These are phyloP conservation scores for Alosa alosa DNA, from an alignment of 2,113 vertebrate species.

Conservation along the genomic window DNA sequence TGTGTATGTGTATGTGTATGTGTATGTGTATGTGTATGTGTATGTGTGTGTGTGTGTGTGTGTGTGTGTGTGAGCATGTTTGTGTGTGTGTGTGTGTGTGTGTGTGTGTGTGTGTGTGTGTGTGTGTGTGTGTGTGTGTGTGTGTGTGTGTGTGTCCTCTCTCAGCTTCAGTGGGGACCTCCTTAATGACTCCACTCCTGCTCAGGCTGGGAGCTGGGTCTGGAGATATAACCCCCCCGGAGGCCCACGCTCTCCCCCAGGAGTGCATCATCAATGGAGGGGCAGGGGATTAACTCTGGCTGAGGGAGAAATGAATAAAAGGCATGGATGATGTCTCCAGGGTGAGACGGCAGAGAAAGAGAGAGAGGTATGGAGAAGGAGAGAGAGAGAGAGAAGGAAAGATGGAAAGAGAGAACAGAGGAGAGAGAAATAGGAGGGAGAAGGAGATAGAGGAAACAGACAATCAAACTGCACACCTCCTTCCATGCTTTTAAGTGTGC, in stretches of 20 bases:
- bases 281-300: constrained; percentile 43
- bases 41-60: neutral
- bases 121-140: neutral
- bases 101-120: neutral
- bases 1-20: neutral
- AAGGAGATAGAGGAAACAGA: neutral
- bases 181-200: constrained; percentile 9
- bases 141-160: neutral
- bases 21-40: neutral
- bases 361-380: neutral
- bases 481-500: neutral
- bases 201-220: neutral
- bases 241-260: constrained; percentile 24
- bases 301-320: constrained; percentile 24
- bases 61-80: neutral
- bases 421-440: neutral
- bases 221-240: constrained; percentile 28
- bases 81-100: neutral
- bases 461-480: neutral
- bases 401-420: neutral
- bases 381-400: neutral
- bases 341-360: neutral
- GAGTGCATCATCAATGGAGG: constrained; percentile 43
- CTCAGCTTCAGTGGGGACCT: neutral
- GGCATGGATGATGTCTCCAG: constrained; percentile 12